These are phyloP conservation scores for Phytoseiulus persimilis DNA, from an alignment of 2,888 invertebrate species.

Conservation along the genomic window DNA sequence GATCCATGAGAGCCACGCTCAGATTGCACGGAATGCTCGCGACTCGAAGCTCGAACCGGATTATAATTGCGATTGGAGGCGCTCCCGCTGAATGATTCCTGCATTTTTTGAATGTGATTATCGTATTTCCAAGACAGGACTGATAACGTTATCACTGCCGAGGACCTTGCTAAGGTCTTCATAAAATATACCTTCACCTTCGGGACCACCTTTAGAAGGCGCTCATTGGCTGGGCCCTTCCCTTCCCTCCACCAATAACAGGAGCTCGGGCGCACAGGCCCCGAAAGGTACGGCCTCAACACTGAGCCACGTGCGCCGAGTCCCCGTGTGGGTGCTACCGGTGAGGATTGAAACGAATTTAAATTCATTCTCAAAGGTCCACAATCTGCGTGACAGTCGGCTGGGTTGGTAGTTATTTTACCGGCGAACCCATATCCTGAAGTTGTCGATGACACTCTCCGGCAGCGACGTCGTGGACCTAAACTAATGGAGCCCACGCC, in stretches of 20 bases:
- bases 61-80: too few species aligned
- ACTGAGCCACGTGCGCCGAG: background rate
- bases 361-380: too few species aligned
- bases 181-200: background rate
- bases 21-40: background rate
- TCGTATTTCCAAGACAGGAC: too few species aligned
- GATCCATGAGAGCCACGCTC: background rate
- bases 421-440: too few species aligned
- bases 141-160: background rate
- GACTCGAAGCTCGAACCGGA: background rate
- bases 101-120: too few species aligned
- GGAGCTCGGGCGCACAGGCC: background rate
- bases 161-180: background rate
- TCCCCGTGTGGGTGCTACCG: background rate
- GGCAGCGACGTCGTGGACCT: too few species aligned
- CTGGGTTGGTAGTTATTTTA: too few species aligned
- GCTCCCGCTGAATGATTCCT: too few species aligned
- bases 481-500: too few species aligned
- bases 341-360: too few species aligned
- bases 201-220: background rate
- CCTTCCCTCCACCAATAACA: slow-evolving; percentile 19
- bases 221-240: slow-evolving; percentile 33
- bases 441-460: too few species aligned
- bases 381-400: too few species aligned
- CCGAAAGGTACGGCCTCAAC: slow-evolving; percentile 5